Evolutionary conservation across 2,113 vertebrate genomes (phyloP), one percentile per base, ranked within the genome.

Genomic region (Pseudorasbora parva): DNA sequence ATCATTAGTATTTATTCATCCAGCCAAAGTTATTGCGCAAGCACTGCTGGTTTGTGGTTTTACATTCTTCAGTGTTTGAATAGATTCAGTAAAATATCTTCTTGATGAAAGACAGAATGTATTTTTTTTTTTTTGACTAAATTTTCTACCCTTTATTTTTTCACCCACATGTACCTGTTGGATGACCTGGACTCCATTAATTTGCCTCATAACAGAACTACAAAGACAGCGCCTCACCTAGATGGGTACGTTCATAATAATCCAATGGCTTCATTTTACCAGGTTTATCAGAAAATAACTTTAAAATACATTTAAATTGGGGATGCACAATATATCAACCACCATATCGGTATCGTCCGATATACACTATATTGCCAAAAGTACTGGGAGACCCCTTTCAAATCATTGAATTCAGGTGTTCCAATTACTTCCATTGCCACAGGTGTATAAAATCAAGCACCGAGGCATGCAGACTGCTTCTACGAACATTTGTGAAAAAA

Each of bases 211-310:
- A 93, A 92, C 94, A 99, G 98, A 92, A 99, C 98, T 79, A 99
- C 97, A 45, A 99, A 97, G 91, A 96, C 92, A 83, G 97, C 98
- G 51, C 97, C 97, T 82, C 98, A 99, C 89, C 96, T 99, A 0
- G 98, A 99, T 87, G 96, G 97, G 98, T 99, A 96, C 91, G 94
- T 54, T 75, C 23, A 30, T 12, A 9, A 27, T 45, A 0, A 78
- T 60, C 1, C 21, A 23, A 37, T 45, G 33, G 9, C 66, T 43
- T 41, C 4, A 10, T 69, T 69, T 37, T 37, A 68, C 64, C 9
- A 37, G 37, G 6, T 37, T 37, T 37, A 37, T 37, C 37, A 51
- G 15, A 51, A 51, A 51, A 7, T 51, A 19, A 19, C 17, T 54
- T 51, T 54, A 19, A 54, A 54, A 54, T 19, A 19, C 17, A 47